Evolutionary conservation across 2,113 vertebrate genomes (phyloP), one percentile per base, ranked within the genome.

Genomic region (Pterophyllum scalare): DNA sequence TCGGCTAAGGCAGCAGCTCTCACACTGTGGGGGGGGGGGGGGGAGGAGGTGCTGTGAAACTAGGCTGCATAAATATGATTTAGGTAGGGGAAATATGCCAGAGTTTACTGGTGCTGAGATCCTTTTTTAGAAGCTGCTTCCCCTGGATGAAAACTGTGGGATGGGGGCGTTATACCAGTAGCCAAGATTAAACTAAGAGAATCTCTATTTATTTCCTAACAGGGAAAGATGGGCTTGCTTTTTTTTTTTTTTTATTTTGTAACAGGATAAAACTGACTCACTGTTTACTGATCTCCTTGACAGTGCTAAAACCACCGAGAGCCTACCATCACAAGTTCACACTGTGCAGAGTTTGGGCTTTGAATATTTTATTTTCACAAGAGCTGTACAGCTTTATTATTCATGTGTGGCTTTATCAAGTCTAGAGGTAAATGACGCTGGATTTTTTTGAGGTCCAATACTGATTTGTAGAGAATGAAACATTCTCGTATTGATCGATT

Each of bases 221-320:
- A 72, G 67, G 20, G 67, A 72, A n/a, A 33, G 19, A 72, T 72
- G 31, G 52, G 46, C 26, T 72, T 33, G 46, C n/a, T 72, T 54
- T 72, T 54, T 46, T 6, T 0, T 54, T 72, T 72, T 33, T 72
- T 54, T 46, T 6, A 0, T 54, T 72, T 46, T 54, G 26, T 9
- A 54, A 72, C 46, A 72, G 67, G 26, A 72, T 72, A 49, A 72
- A n/a, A 72, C 26, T 52, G 67, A 72, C 67, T 72, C 67, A 72
- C 46, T 72, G 46, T 72, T 72, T 72, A 72, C 20, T 72, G 67
- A 72, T 46, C 67, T 72, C 17, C 67, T 72, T 33, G 67, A 54
- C 67, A 2, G 26, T 54, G 19, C 67, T 54, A 72, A 72, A 72
- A 33, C 26, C 46, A 72, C 67, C n/a, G 26, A 31, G 26, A 72